These are phyloP conservation scores for Diarsia rubi DNA, from an alignment of 2,888 invertebrate species.

Conservation along the genomic window DNA sequence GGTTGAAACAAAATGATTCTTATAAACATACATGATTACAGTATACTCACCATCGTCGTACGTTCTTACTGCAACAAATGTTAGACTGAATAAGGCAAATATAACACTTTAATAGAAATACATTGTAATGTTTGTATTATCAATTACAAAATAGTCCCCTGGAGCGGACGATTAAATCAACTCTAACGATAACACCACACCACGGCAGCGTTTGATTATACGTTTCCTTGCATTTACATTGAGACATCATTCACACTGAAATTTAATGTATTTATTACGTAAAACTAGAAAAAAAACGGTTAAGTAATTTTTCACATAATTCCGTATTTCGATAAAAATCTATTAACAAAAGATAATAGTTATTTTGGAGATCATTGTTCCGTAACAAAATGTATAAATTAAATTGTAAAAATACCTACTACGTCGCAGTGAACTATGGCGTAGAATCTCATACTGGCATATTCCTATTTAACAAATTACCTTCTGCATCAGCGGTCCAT, in stretches of 20 bases:
- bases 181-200: conserved; percentile 55
- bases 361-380: background rate
- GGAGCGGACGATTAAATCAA: conserved; percentile 22
- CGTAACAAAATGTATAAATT: background rate
- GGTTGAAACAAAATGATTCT: background rate
- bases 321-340: conserved; percentile 2
- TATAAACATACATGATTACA: background rate
- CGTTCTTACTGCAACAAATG: conserved; percentile 25
- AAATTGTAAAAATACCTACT: background rate
- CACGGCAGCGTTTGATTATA: conserved; percentile 42
- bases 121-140: conserved; percentile 36
- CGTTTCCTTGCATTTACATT: conserved; percentile 48
- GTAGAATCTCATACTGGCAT: background rate
- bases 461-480: background rate
- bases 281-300: background rate
- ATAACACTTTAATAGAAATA: conserved; percentile 26
- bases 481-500: background rate
- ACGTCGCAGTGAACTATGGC: background rate
- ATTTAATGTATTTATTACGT: conserved; percentile 18
- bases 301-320: background rate
- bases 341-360: background rate
- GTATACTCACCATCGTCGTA: conserved; percentile 50
- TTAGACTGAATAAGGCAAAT: conserved; percentile 31
- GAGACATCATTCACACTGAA: conserved; percentile 44
- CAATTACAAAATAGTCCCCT: conserved; percentile 24